Percentiles rank a stretch among this genome's conserved stretches.
phyloP scores from a whole-genome alignment of 2,797 vertebrate genomes.

The Oceanodroma leucorhoa region DNA sequence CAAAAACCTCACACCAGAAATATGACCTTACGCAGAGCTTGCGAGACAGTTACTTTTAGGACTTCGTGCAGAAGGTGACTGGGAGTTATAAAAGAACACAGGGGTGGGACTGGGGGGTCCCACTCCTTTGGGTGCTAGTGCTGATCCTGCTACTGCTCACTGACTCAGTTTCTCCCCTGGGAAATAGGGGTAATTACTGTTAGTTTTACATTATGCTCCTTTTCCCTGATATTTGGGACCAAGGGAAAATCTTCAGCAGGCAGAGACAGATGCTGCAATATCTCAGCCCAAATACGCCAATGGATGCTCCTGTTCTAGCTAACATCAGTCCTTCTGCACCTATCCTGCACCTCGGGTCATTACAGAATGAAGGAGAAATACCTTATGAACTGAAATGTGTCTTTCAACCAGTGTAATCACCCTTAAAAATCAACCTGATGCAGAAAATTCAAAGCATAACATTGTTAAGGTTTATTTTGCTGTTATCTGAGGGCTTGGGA shows the following conservation, averaged over 20 bases:
- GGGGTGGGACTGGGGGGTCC: background rate
- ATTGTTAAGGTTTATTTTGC: background rate
- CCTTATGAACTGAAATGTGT: background rate
- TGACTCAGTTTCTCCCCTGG: background rate
- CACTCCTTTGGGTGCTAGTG: background rate
- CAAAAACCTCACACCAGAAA: background rate
- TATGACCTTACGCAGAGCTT: background rate
- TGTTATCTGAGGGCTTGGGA: slow-evolving; percentile 59
- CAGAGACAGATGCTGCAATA: background rate
- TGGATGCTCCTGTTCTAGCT: background rate
- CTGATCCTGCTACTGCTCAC: background rate
- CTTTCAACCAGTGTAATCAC: background rate
- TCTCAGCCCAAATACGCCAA: background rate
- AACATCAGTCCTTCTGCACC: background rate
- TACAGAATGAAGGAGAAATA: background rate
- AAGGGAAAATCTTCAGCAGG: background rate
- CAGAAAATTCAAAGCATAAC: background rate
- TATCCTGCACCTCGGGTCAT: background rate
- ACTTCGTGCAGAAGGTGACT: background rate
- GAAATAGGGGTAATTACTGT: background rate
- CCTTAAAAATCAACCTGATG: background rate
- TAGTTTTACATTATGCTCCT: background rate
- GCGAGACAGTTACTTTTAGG: accelerated
- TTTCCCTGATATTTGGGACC: background rate
- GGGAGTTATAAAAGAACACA: background rate